A percentile compares a stretch with the other conserved stretches of the same genome.
Conservation (phyloP, 2,797 vertebrate genomes). For the Microchirus variegatus region DNA sequence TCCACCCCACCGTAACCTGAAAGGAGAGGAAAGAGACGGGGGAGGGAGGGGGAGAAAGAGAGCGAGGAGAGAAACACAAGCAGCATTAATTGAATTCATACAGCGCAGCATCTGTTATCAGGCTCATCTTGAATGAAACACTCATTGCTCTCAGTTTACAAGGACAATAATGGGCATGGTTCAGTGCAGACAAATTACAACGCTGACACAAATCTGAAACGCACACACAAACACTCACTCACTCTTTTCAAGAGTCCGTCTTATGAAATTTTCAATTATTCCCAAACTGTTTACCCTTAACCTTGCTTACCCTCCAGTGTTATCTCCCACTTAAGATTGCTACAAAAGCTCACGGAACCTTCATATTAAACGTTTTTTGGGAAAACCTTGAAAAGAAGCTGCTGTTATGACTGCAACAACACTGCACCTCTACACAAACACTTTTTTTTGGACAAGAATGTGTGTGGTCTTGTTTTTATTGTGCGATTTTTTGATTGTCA, state of each 20-base stretch:
- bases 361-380: constrained; percentile 12
- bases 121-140: constrained; percentile 61
- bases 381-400: constrained; percentile 31
- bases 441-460: neutral
- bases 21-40: neutral
- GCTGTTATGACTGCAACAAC: too few relatives aligned
- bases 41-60: constrained; percentile 2
- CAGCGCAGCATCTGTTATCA: constrained; percentile 54
- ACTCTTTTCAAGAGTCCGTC: constrained; percentile 8
- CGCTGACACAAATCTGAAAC: constrained; percentile 40
- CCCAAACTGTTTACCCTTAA: constrained; percentile 21
- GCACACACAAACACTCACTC: neutral
- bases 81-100: constrained; percentile 61
- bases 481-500: constrained; percentile 19
- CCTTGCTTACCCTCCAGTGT: constrained; percentile 5
- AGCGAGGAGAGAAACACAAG: constrained; percentile 19
- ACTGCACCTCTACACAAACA: too few relatives aligned
- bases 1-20: constrained; percentile 90
- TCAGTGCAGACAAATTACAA: constrained; percentile 60
- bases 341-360: constrained; percentile 11
- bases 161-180: constrained; percentile 66
- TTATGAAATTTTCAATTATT: constrained; percentile 19
- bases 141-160: constrained; percentile 68
- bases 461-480: constrained; percentile 11
- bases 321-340: constrained; percentile 13